phyloP scores from a whole-genome alignment of 2,888 invertebrate genomes.

The Amitus sp. region DNA sequence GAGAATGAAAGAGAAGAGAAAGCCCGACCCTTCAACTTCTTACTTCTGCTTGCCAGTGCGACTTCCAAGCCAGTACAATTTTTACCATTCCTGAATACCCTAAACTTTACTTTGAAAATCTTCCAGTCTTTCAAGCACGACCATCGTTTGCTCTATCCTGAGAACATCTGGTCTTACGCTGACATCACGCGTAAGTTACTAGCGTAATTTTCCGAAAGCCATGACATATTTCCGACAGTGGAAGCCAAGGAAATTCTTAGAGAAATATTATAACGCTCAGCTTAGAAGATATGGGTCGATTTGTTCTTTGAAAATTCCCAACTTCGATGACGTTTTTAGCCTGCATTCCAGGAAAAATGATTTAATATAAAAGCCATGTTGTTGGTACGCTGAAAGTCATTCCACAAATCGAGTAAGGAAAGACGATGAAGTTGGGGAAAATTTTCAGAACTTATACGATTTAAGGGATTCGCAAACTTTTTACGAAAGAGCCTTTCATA shows the following conservation, averaged over 20 bases:
- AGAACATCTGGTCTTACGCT: constrained; percentile 27
- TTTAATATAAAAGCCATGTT: no score
- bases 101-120: constrained; percentile 16
- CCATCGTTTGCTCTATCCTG: constrained; percentile 21
- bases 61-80: constrained; percentile 7
- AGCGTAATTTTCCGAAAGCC: constrained; percentile 23
- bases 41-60: no score
- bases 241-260: constrained; percentile 19
- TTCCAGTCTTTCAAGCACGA: constrained; percentile 1
- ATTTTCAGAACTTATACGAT: no score
- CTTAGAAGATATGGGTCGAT: constrained; percentile 1
- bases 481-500: neutral
- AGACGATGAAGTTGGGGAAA: no score
- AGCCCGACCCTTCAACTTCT: no score
- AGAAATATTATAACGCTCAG: constrained; percentile 15
- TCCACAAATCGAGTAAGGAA: no score
- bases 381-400: no score
- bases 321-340: neutral
- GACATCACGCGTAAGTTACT: constrained; percentile 20
- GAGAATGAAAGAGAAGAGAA: no score
- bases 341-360: no score
- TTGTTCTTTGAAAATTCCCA: neutral
- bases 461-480: neutral
- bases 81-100: constrained; percentile 12
- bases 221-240: constrained; percentile 19